A percentile compares a stretch with the other conserved stretches of the same genome.
Conservation (phyloP, 2,113 vertebrate species). For the Psettodes erumei region DNA sequence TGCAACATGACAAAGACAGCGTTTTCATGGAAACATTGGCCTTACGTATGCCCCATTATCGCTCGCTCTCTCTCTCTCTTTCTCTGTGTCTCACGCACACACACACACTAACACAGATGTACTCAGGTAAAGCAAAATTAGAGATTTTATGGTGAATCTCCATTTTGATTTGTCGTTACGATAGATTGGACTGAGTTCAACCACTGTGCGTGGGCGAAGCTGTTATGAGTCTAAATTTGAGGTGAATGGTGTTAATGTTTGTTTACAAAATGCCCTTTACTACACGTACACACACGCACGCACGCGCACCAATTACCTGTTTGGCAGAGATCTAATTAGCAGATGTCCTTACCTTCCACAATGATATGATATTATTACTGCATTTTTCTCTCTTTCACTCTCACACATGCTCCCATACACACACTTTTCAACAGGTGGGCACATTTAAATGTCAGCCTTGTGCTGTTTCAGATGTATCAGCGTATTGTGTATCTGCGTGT, state of each 20-base stretch:
- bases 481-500: slow-evolving; percentile 28
- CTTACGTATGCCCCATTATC: slow-evolving; percentile 57
- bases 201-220: slow-evolving; percentile 39
- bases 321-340: slow-evolving; percentile 57
- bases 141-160: slow-evolving; percentile 30
- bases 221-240: slow-evolving; percentile 55
- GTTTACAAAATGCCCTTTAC: slow-evolving; percentile 64
- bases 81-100: slow-evolving; percentile 13
- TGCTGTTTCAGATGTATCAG: slow-evolving; percentile 46
- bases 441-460: slow-evolving; percentile 73
- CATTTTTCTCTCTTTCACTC: slow-evolving; percentile 27
- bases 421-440: slow-evolving; percentile 65
- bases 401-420: slow-evolving; percentile 21
- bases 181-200: slow-evolving; percentile 42
- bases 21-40: slow-evolving; percentile 68
- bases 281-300: slow-evolving; percentile 3
- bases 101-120: slow-evolving; percentile 23
- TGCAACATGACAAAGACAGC: slow-evolving; percentile 61
- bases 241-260: slow-evolving; percentile 64
- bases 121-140: slow-evolving; percentile 23
- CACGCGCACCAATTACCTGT: slow-evolving; percentile 11
- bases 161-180: slow-evolving; percentile 67
- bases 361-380: slow-evolving; percentile 53
- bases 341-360: slow-evolving; percentile 46
- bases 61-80: slow-evolving; percentile 2